Conservation (phyloP, 2,113 vertebrate genomes). For the Sterrhoptilus dennistouni region DNA sequence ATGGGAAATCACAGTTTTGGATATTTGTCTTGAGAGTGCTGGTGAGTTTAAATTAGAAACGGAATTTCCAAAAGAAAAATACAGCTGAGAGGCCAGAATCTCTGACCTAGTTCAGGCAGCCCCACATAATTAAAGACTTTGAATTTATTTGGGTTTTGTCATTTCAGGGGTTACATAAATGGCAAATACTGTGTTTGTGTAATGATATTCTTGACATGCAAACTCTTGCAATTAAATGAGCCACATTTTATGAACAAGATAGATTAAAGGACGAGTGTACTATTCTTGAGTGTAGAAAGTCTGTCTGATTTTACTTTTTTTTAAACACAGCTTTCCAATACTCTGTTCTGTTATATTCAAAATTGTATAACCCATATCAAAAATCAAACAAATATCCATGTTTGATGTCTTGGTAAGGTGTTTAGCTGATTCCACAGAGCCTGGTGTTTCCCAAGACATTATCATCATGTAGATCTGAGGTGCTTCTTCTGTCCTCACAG, state of each 20-base stretch:
- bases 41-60: neutral
- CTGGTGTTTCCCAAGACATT: neutral
- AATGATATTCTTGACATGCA: neutral
- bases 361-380: neutral
- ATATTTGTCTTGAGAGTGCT: neutral
- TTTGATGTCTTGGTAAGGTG: neutral
- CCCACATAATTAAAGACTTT: neutral
- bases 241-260: neutral
- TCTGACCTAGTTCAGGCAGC: neutral
- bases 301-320: neutral
- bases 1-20: neutral
- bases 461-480: neutral
- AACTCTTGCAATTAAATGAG: neutral
- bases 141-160: neutral
- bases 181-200: neutral
- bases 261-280: neutral
- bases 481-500: neutral
- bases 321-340: neutral
- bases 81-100: neutral
- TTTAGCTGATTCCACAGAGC: neutral
- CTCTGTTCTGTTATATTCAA: rapidly evolving
- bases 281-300: neutral
- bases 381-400: neutral
- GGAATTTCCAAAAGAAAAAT: neutral
- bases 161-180: neutral